These are phyloP conservation scores for Phoxinus phoxinus DNA, from an alignment of 2,113 vertebrate species.

Conservation along the genomic window DNA sequence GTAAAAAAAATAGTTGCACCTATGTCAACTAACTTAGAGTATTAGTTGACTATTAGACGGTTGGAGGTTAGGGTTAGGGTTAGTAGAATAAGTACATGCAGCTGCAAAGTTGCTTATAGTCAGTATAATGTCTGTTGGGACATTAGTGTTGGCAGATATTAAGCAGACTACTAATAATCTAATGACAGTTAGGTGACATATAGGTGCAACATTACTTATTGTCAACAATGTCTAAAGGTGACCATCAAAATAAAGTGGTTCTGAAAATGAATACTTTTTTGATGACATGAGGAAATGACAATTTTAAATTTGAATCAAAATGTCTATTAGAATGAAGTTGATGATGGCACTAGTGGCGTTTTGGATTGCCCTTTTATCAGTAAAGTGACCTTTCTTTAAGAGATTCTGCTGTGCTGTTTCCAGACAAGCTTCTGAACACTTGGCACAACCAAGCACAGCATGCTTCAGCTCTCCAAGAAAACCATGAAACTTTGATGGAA, in stretches of 20 bases:
- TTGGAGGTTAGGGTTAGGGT: no score
- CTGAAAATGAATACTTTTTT: not conserved
- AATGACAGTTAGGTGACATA: no score
- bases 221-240: no score
- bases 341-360: not conserved
- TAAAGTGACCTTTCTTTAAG: not conserved
- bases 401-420: not conserved
- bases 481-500: constrained; percentile 35
- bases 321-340: not conserved
- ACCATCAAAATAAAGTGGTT: not conserved
- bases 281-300: not conserved
- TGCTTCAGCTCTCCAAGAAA: constrained; percentile 15
- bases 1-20: no score
- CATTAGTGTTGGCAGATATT: no score
- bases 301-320: not conserved
- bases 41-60: no score
- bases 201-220: no score
- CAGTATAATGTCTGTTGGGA: no score
- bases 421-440: constrained; percentile 24
- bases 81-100: no score
- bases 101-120: no score
- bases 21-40: no score
- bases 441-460: constrained; percentile 1
- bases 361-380: not conserved
- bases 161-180: no score